Evolutionary conservation across 2,797 vertebrate species (phyloP).

Genomic region (Leucoraja ocellata): DNA sequence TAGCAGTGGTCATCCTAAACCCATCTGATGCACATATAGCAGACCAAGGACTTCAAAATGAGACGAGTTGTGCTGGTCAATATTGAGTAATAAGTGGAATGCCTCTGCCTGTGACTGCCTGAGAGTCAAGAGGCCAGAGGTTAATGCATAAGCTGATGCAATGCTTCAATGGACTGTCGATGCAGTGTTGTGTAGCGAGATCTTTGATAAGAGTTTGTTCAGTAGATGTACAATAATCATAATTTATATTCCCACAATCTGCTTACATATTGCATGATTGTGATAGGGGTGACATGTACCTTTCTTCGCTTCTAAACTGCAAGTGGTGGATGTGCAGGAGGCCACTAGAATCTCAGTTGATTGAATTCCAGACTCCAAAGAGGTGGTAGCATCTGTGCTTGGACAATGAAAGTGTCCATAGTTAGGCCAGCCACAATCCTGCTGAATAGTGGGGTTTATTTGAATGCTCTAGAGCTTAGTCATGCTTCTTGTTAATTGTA

Average conservation of each 20-base stretch:
- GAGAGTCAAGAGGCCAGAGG: background rate
- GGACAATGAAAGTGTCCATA: no score
- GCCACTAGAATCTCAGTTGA: background rate
- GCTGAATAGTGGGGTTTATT: no score
- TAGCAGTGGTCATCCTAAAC: background rate
- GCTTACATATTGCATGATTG: background rate
- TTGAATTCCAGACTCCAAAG: no score
- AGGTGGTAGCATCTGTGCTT: no score
- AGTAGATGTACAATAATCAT: background rate
- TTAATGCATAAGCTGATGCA: background rate
- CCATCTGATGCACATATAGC: background rate
- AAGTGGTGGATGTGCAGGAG: background rate
- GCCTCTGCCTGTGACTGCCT: background rate
- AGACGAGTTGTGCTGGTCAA: background rate
- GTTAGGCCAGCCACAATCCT: no score
- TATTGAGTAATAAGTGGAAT: background rate
- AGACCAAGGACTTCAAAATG: background rate
- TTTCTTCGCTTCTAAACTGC: background rate
- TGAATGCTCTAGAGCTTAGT: no score
- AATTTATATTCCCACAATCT: background rate
- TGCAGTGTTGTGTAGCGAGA: no score
- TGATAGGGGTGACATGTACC: background rate
- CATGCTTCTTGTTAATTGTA: no score
- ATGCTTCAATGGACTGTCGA: background rate
- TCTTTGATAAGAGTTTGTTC: background rate